Conservation (phyloP, 92 coral and sea anemone genomes). For the Montipora capitata region DNA sequence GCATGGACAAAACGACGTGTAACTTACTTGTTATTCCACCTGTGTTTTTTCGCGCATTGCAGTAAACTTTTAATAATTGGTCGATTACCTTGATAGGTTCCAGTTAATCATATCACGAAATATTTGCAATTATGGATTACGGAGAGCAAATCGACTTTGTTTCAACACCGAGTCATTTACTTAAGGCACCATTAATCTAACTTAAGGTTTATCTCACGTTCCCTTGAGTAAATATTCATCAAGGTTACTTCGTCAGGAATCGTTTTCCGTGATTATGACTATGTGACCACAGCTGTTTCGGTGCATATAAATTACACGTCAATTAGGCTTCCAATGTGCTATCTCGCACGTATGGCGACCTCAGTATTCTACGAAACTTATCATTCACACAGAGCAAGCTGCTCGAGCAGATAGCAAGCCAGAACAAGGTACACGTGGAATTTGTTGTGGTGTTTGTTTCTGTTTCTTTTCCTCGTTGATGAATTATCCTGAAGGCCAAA, state of each 20-base stretch:
- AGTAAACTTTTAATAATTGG: not conserved
- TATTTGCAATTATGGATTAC: not conserved
- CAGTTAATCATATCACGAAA: constrained; percentile 3
- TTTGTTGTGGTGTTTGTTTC: not conserved
- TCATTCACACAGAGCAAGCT: not conserved
- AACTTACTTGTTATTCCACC: not conserved
- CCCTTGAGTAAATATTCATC: not conserved
- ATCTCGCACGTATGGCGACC: not conserved
- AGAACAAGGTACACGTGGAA: not conserved
- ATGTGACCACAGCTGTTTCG: not conserved
- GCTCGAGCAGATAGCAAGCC: not conserved
- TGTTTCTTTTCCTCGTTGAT: not conserved
- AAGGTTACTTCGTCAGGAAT: not conserved
- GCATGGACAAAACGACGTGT: not conserved
- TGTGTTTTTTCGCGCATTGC: not conserved
- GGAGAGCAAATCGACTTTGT: constrained; percentile 1
- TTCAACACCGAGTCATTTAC: not conserved
- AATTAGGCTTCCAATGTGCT: constrained; percentile 1
- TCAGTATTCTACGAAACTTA: constrained; percentile 1
- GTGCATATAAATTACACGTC: not conserved
- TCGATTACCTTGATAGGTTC: not conserved
- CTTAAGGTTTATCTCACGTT: not conserved
- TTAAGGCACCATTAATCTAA: constrained; percentile 2
- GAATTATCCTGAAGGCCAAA: constrained; percentile 2
- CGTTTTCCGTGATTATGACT: not conserved